phyloP scores from a whole-genome alignment of 2,113 vertebrate genomes.

The Alaudala cheleensis region DNA sequence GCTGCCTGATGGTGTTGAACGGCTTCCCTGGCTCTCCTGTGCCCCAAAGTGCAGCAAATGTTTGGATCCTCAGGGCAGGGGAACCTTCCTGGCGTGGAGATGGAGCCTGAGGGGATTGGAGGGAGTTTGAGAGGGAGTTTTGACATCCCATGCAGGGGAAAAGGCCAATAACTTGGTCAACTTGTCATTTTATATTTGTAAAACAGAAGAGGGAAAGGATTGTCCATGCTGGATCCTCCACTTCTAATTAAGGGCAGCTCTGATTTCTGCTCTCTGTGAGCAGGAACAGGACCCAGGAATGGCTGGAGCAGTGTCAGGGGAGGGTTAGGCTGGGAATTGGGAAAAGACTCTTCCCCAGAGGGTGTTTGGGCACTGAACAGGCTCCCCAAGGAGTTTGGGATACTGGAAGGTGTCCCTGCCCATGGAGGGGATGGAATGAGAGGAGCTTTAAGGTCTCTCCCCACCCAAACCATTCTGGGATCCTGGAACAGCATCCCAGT shows the following conservation, averaged over 20 bases:
- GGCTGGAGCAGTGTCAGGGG: not conserved
- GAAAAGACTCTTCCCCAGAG: not conserved
- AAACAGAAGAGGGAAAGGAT: not conserved
- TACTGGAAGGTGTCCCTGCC: not conserved
- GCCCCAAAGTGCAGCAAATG: not conserved
- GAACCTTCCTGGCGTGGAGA: not conserved
- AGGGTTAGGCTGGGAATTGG: not conserved
- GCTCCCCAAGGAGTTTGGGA: not conserved
- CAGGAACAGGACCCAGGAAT: not conserved
- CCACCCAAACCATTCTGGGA: not conserved
- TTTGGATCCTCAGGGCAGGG: not conserved
- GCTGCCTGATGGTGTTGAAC: not conserved
- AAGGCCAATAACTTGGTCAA: not conserved
- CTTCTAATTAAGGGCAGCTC: not conserved
- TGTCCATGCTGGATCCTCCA: rapidly evolving
- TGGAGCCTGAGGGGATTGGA: rapidly evolving
- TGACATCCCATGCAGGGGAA: rapidly evolving
- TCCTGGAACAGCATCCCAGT: not conserved
- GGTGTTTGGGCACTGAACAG: not conserved
- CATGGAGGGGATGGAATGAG: not conserved
- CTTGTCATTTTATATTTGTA: not conserved
- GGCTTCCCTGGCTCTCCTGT: rapidly evolving
- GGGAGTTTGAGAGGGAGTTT: not conserved
- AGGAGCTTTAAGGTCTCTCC: not conserved
- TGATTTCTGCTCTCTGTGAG: not conserved